These are phyloP conservation scores for Malurus elegans DNA, from an alignment of 2,113 vertebrate genomes.

Conservation along the genomic window DNA sequence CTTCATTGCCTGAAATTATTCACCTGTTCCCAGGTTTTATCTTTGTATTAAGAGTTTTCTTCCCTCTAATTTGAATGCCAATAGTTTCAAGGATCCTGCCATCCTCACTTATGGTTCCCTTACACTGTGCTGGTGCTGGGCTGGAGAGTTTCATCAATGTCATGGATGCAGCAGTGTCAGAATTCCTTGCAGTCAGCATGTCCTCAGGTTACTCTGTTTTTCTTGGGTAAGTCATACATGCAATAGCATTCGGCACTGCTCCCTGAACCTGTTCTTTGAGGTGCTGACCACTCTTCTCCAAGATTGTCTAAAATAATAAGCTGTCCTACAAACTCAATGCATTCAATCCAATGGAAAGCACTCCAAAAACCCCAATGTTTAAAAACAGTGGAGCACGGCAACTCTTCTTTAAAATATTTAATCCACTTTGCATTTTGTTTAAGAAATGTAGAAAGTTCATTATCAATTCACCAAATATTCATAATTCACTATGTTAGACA, in stretches of 20 bases:
- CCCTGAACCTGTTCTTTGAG: background rate
- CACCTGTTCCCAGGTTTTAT: background rate
- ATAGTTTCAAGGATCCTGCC: background rate
- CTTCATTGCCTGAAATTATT: background rate
- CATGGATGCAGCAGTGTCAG: background rate
- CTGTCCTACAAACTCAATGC: background rate
- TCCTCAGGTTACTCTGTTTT: background rate
- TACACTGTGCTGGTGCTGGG: background rate
- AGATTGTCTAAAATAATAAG: background rate
- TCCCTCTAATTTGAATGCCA: background rate
- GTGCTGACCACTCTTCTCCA: background rate
- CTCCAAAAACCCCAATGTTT: background rate
- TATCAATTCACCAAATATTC: background rate
- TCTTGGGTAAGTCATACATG: background rate
- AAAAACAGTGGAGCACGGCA: background rate
- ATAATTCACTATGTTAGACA: background rate
- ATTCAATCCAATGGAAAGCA: background rate
- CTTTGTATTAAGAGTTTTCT: background rate
- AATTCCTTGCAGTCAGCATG: background rate
- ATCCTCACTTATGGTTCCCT: background rate
- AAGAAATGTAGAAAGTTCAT: background rate
- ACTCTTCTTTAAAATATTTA: background rate
- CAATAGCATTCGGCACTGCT: background rate
- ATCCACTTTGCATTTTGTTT: background rate
- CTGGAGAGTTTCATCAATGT: background rate